Percentiles rank a stretch among this genome's conserved stretches.
Conservation (phyloP, 2,888 invertebrate genomes). For the Torymus tubicola region DNA sequence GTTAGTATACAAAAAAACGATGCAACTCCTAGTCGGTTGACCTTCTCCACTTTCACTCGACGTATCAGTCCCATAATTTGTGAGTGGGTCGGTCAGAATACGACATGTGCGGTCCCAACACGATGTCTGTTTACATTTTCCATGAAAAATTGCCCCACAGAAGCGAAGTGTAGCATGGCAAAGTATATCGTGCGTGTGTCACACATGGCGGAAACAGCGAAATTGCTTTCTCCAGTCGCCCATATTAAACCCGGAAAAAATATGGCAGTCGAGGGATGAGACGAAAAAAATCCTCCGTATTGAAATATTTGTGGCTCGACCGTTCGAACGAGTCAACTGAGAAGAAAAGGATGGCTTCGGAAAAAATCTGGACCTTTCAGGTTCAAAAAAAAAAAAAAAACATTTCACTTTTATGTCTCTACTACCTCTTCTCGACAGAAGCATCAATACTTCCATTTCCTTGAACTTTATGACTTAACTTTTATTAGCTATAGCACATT, state of each 20-base stretch:
- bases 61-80: constrained; percentile 10
- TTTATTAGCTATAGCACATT: constrained; percentile 35
- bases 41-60: constrained; percentile 27
- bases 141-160: constrained; percentile 62
- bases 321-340: constrained; percentile 5
- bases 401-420: constrained; percentile 36
- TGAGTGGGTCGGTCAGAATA: constrained; percentile 23
- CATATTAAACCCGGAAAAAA: constrained; percentile 1
- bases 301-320: constrained; percentile 51
- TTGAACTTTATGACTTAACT: constrained; percentile 25
- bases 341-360: constrained; percentile 14
- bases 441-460: constrained; percentile 7
- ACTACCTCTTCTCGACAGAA: constrained; percentile 10
- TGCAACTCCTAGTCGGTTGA: too few species aligned
- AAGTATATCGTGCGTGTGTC: constrained; percentile 61
- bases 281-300: constrained; percentile 38
- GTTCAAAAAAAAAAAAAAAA: constrained; percentile 17
- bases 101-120: constrained; percentile 50
- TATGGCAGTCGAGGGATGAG: not conserved
- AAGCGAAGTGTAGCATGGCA: constrained; percentile 20
- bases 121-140: constrained; percentile 61
- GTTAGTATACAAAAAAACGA: too few species aligned
- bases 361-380: constrained; percentile 41
- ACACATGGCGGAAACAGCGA: constrained; percentile 66
- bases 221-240: constrained; percentile 38